Evolutionary conservation across 2,113 vertebrate species (phyloP).

Genomic region (Perognathus longimembris): DNA sequence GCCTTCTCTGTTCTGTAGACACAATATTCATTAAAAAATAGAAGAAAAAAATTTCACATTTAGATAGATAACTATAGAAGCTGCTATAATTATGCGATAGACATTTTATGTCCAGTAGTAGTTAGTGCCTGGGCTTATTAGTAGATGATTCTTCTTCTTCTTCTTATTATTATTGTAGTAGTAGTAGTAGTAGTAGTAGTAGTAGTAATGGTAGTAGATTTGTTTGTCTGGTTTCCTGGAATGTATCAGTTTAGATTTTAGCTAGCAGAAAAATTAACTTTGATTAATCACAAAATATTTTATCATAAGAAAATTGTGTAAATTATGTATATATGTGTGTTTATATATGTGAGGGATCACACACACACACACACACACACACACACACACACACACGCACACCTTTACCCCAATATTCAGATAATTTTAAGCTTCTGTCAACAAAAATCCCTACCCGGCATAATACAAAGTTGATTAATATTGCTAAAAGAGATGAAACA

Average conservation of each 20-base stretch:
- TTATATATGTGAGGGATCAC: too few species aligned
- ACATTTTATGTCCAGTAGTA: too few species aligned
- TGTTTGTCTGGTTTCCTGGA: background rate
- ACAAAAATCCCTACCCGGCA: background rate
- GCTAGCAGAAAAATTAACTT: background rate
- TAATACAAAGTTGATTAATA: background rate
- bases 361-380: too few species aligned
- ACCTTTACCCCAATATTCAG: too few species aligned
- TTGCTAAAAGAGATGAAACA: background rate
- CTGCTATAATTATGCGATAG: background rate
- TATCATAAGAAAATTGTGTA: background rate
- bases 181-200: too few species aligned
- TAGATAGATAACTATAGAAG: background rate
- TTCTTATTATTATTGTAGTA: too few species aligned
- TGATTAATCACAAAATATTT: constrained; percentile 10
- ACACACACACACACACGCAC: too few species aligned
- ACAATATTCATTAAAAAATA: background rate
- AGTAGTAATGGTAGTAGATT: background rate
- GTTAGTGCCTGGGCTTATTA: too few species aligned
- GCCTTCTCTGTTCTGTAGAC: background rate
- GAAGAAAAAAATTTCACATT: background rate
- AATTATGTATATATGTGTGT: background rate
- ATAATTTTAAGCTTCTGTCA: background rate
- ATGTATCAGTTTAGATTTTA: background rate
- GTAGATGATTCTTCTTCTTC: too few species aligned